phyloP scores from a whole-genome alignment of 2,113 vertebrate species.

The Mus pahari region DNA sequence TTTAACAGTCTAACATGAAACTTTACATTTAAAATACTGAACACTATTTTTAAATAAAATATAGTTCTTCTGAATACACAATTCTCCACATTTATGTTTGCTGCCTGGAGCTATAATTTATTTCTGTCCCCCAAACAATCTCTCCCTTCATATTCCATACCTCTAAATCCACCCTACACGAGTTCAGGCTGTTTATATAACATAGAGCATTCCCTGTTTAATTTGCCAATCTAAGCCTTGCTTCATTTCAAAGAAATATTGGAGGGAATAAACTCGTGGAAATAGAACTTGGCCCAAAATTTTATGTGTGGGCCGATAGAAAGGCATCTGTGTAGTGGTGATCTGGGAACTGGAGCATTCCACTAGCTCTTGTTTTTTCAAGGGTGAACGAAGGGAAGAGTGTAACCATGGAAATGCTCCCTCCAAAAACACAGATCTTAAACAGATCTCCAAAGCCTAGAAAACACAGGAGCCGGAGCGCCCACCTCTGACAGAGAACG shows the following conservation, averaged over 20 bases:
- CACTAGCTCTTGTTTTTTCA: constrained; percentile 26
- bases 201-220: neutral
- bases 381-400: constrained; percentile 32
- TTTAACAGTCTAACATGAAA: neutral
- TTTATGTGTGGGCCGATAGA: constrained; percentile 58
- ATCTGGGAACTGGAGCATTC: constrained; percentile 71
- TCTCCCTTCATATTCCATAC: neutral
- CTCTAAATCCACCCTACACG: neutral
- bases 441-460: constrained; percentile 63
- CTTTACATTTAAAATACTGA: constrained; percentile 18
- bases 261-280: constrained; percentile 60
- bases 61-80: neutral
- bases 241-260: constrained; percentile 60
- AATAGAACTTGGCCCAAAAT: constrained; percentile 64
- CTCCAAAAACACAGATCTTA: constrained; percentile 80
- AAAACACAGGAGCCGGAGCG: constrained; percentile 70
- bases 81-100: neutral
- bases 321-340: constrained; percentile 71
- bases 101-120: neutral
- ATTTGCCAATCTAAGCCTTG: constrained; percentile 16
- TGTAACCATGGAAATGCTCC: constrained; percentile 78
- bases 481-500: constrained; percentile 27
- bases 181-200: constrained; percentile 61
- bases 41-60: neutral
- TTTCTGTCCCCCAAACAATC: neutral